Evolutionary conservation across 1,140 invertebrate genomes (phyloP).

Genomic region (Melanaphis sacchari): DNA sequence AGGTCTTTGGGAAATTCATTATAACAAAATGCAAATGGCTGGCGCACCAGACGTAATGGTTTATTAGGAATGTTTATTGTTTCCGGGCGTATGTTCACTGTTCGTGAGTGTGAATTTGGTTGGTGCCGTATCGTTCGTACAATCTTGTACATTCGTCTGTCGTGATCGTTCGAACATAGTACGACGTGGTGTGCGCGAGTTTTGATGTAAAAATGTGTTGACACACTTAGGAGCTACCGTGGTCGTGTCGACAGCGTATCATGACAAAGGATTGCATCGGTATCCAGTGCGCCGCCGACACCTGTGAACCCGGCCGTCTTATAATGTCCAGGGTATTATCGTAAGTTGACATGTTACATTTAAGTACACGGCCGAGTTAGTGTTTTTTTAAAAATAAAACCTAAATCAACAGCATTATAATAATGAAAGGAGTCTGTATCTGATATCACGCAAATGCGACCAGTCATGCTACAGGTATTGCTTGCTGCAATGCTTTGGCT

Average conservation of each 20-base stretch:
- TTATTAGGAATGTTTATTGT: constrained; percentile 58
- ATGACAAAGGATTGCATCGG: constrained; percentile 52
- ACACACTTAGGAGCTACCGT: constrained; percentile 34
- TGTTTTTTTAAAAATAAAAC: constrained; percentile 26
- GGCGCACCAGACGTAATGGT: constrained; percentile 54
- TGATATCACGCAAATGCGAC: constrained; percentile 54
- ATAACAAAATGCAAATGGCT: constrained; percentile 58
- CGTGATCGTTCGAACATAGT: neutral
- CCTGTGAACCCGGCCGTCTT: constrained; percentile 36
- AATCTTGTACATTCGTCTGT: neutral
- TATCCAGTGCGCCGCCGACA: constrained; percentile 48
- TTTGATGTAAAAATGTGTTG: constrained; percentile 6
- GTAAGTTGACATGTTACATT: constrained; percentile 35
- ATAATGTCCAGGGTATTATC: neutral
- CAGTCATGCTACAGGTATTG: constrained; percentile 55
- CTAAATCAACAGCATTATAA: neutral
- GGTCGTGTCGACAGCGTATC: constrained; percentile 50
- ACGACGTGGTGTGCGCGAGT: constrained; percentile 12
- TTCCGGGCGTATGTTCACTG: constrained; percentile 45
- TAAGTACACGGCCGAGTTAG: constrained; percentile 12
- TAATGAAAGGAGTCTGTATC: constrained; percentile 43
- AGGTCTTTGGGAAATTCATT: constrained; percentile 54
- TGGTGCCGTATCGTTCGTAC: neutral
- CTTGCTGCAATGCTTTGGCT: constrained; percentile 38
- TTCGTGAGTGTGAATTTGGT: neutral